Evolutionary conservation across 2,888 invertebrate genomes (phyloP).

Genomic region (Philaethria dido): DNA sequence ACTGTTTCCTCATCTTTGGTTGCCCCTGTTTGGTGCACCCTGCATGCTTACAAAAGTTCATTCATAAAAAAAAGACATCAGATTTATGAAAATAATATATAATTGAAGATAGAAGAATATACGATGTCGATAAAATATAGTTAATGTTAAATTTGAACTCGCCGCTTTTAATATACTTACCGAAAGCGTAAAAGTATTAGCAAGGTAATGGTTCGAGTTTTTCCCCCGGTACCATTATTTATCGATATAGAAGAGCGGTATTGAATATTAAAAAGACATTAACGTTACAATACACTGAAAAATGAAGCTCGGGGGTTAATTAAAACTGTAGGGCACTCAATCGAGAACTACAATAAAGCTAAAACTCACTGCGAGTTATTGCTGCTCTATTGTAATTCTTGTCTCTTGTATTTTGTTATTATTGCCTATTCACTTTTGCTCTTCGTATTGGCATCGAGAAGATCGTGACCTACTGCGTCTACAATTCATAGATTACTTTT

Average conservation of each 20-base stretch:
- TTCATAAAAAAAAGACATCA: too few species aligned
- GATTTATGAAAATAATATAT: too few species aligned
- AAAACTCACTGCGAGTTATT: constrained; percentile 13
- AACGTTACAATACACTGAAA: constrained; percentile 33
- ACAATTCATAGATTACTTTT: constrained; percentile 8
- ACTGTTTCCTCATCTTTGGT: too few species aligned
- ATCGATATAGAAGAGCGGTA: constrained; percentile 19
- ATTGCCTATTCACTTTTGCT: constrained; percentile 22
- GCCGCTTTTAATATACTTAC: constrained; percentile 10
- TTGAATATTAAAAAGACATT: constrained; percentile 40
- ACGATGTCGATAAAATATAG: neutral
- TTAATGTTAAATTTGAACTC: neutral
- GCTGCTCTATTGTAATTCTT: constrained; percentile 19
- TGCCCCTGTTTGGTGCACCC: too few species aligned
- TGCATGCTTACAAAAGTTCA: too few species aligned
- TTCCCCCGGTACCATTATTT: constrained; percentile 28
- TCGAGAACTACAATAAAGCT: constrained; percentile 21
- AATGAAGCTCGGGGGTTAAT: constrained; percentile 32
- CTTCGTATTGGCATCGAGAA: constrained; percentile 17
- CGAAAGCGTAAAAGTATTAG: constrained; percentile 8
- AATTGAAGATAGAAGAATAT: too few species aligned
- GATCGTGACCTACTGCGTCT: constrained; percentile 22
- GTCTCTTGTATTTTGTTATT: constrained; percentile 19
- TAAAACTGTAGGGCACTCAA: constrained; percentile 33
- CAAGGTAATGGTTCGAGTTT: constrained; percentile 26